Evolutionary conservation across 2,797 vertebrate species (phyloP).

Genomic region (Ptychadena robeensis): DNA sequence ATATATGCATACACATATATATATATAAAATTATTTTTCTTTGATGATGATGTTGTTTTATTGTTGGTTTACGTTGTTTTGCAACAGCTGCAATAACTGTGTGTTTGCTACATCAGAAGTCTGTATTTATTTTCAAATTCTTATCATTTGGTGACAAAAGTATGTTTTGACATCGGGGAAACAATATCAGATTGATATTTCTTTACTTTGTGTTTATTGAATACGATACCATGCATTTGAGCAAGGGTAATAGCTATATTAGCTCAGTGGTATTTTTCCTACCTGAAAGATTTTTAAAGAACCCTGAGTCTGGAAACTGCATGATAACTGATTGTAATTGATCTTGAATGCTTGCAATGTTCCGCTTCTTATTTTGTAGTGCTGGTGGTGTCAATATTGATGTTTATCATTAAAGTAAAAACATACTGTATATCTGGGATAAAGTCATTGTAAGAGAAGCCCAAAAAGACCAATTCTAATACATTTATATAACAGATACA

Average conservation of each 20-base stretch:
- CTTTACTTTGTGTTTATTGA: slow-evolving; percentile 38
- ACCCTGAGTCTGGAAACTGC: slow-evolving; percentile 44
- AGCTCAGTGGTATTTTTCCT: slow-evolving; percentile 48
- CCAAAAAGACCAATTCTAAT: background rate
- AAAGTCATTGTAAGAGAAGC: slow-evolving; percentile 4
- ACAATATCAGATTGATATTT: slow-evolving; percentile 22
- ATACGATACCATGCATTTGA: slow-evolving; percentile 25
- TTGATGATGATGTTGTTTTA: slow-evolving; percentile 67
- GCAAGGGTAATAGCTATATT: slow-evolving; percentile 57
- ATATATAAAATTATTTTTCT: background rate
- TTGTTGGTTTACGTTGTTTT: slow-evolving; percentile 77
- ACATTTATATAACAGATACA: slow-evolving; percentile 1
- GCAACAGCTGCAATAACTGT: slow-evolving; percentile 84
- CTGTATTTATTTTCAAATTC: slow-evolving; percentile 67
- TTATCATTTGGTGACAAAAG: background rate
- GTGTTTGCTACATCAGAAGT: slow-evolving; percentile 79
- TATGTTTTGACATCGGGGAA: slow-evolving; percentile 23
- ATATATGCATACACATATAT: no score
- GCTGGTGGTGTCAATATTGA: slow-evolving; percentile 50
- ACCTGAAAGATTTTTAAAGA: slow-evolving; percentile 40
- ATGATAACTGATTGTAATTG: slow-evolving; percentile 53
- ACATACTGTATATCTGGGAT: background rate
- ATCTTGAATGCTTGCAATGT: slow-evolving; percentile 54
- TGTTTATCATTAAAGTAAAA: slow-evolving; percentile 48
- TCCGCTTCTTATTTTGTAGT: slow-evolving; percentile 54